Conservation (phyloP, 2,113 vertebrate species). For the Chrysemys picta region DNA sequence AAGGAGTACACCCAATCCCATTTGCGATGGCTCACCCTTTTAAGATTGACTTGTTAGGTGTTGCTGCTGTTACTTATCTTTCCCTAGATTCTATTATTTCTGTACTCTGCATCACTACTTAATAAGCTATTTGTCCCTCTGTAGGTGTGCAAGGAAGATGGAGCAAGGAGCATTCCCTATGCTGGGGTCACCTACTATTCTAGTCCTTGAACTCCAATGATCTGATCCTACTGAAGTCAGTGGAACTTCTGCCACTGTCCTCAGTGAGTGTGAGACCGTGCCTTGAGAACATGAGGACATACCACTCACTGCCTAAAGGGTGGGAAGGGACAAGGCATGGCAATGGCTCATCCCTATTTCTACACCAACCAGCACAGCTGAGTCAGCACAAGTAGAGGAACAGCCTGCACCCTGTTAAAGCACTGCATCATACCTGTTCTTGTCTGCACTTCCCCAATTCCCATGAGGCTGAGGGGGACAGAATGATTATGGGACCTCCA, state of each 20-base stretch:
- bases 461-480: not conserved
- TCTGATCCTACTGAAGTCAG: not conserved
- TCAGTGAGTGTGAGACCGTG: not conserved
- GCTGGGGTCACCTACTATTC: not conserved
- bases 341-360: not conserved
- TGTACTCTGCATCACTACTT: not conserved
- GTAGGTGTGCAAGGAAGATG: not conserved
- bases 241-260: not conserved
- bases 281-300: not conserved
- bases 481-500: not conserved
- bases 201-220: not conserved
- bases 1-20: not conserved
- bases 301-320: not conserved
- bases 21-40: not conserved
- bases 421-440: not conserved
- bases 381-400: not conserved
- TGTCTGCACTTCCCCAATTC: not conserved
- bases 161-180: not conserved
- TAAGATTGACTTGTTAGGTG: not conserved
- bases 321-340: not conserved
- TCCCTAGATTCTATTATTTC: not conserved
- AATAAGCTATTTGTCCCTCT: not conserved
- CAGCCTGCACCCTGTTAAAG: not conserved
- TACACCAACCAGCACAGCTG: not conserved
- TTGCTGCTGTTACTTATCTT: not conserved